Conservation (phyloP, 1,140 invertebrate species). For the Drosophila arawakana region DNA sequence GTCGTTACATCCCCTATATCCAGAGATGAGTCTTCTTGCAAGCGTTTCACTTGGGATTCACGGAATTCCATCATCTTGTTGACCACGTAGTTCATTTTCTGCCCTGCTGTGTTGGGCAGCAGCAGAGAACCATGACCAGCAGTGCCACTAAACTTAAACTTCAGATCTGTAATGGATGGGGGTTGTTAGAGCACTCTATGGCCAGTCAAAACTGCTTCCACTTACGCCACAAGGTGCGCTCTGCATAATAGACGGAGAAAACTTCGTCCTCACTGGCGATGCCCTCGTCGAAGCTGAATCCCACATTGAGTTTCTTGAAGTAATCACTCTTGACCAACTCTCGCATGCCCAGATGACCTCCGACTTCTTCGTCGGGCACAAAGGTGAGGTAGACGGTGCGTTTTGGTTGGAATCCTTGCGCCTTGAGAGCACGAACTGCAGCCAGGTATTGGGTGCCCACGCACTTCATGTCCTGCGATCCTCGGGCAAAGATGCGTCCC, state of each 20-base stretch:
- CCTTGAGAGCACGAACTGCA: conserved; percentile 89
- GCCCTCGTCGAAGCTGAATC: conserved; percentile 95
- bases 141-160: conserved; percentile 86
- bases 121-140: conserved; percentile 96
- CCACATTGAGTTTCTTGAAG: conserved; percentile 93
- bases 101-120: conserved; percentile 92
- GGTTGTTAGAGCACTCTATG: neutral
- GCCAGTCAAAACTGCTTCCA: conserved; percentile 8
- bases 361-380: conserved; percentile 97
- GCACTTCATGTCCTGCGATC: conserved; percentile 93
- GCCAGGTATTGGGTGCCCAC: conserved; percentile 89
- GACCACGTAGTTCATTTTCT: conserved; percentile 92
- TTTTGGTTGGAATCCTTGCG: conserved; percentile 86
- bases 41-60: conserved; percentile 88
- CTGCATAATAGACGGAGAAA: conserved; percentile 91
- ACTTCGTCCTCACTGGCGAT: conserved; percentile 87
- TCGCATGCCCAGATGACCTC: conserved; percentile 93
- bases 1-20: conserved; percentile 94
- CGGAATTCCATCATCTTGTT: conserved; percentile 92
- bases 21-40: conserved; percentile 87
- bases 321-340: conserved; percentile 90
- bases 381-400: conserved; percentile 91
- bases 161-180: conserved; percentile 46
- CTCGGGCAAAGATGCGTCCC: conserved; percentile 92
- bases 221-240: conserved; percentile 90